Conservation (phyloP, 2,113 vertebrate genomes). For the Phalacrocorax carbo region DNA sequence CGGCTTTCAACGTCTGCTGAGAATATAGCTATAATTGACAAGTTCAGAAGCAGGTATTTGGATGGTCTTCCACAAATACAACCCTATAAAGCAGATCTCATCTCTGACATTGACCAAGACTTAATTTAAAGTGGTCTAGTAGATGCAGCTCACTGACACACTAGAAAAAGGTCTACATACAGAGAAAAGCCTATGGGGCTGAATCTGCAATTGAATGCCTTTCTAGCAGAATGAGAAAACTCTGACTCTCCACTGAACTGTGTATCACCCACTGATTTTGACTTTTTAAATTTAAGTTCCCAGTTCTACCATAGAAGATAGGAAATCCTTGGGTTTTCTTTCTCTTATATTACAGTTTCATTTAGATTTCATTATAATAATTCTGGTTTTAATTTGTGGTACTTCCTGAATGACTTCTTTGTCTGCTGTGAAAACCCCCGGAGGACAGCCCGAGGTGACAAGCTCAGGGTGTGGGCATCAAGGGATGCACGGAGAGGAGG, state of each 20-base stretch:
- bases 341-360: background rate
- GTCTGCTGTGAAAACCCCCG: background rate
- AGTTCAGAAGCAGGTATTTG: slow-evolving; percentile 48
- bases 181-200: background rate
- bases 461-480: background rate
- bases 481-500: background rate
- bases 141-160: slow-evolving; percentile 18
- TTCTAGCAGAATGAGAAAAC: background rate
- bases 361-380: slow-evolving; percentile 8
- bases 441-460: rapidly evolving
- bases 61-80: slow-evolving; percentile 23
- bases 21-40: slow-evolving; percentile 44
- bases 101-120: slow-evolving; percentile 28
- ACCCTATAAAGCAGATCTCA: slow-evolving; percentile 36
- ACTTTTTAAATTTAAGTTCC: background rate
- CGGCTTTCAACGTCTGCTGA: slow-evolving; percentile 42
- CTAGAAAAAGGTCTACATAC: background rate
- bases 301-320: background rate
- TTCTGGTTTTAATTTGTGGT: background rate
- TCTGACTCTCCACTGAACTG: background rate
- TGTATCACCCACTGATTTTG: background rate
- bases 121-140: slow-evolving; percentile 39
- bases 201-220: background rate
- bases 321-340: slow-evolving; percentile 1
- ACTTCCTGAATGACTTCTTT: background rate